phyloP scores from a whole-genome alignment of 2,113 vertebrate genomes.

The Boulengeromyrus knoepffleri region DNA sequence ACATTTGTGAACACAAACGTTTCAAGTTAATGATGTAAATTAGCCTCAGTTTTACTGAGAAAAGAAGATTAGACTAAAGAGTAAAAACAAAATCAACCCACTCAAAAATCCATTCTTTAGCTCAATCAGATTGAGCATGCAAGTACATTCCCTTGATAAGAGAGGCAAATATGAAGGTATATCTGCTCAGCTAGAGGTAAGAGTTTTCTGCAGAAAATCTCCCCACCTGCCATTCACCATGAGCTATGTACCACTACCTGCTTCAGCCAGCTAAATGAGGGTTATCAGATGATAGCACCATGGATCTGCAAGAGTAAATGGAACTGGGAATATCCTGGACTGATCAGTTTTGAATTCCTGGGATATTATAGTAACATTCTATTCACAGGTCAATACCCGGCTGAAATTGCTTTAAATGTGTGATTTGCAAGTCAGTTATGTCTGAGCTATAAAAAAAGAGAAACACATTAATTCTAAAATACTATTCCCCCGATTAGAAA shows the following conservation, averaged over 20 bases:
- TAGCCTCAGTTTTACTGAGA: slow-evolving; percentile 91
- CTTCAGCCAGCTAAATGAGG: slow-evolving; percentile 86
- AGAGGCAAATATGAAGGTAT: slow-evolving; percentile 64
- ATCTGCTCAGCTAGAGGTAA: slow-evolving; percentile 78
- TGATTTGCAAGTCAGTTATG: slow-evolving; percentile 82
- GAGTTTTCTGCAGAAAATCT: slow-evolving; percentile 75
- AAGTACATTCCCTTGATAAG: slow-evolving; percentile 58
- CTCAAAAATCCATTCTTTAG: slow-evolving; percentile 62
- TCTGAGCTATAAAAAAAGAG: slow-evolving; percentile 86
- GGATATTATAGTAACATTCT: slow-evolving; percentile 62
- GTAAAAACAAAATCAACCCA: slow-evolving; percentile 55
- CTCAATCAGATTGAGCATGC: slow-evolving; percentile 68
- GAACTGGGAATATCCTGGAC: slow-evolving; percentile 72
- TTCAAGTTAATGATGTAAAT: slow-evolving; percentile 72
- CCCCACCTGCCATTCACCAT: slow-evolving; percentile 49
- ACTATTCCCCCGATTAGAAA: slow-evolving; percentile 78
- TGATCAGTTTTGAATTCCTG: slow-evolving; percentile 87
- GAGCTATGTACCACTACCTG: slow-evolving; percentile 52
- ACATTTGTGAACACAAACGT: slow-evolving; percentile 71
- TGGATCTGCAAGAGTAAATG: slow-evolving; percentile 72
- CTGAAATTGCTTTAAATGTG: slow-evolving; percentile 89
- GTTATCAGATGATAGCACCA: slow-evolving; percentile 93
- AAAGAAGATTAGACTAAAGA: slow-evolving; percentile 56
- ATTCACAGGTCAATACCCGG: slow-evolving; percentile 76
- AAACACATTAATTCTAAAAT: slow-evolving; percentile 86